These are phyloP conservation scores for Anabas testudineus DNA, from an alignment of 2,797 vertebrate genomes.

Conservation along the genomic window DNA sequence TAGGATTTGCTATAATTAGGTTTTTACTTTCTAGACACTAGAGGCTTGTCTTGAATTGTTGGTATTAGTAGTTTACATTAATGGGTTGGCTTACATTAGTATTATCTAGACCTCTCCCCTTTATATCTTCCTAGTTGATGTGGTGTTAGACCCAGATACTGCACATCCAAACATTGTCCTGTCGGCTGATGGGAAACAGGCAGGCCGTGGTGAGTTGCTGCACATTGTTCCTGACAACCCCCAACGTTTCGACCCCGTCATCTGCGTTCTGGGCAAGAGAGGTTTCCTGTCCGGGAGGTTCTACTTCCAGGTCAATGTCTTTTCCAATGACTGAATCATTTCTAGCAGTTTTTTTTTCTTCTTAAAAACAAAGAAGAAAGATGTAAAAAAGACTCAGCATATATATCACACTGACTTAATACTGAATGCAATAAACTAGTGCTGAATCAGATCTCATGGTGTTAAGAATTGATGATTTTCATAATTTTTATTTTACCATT, in stretches of 20 bases:
- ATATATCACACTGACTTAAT: too few relatives aligned
- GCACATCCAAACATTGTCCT: slow-evolving; percentile 85
- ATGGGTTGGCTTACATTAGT: neutral
- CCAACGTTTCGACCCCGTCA: slow-evolving; percentile 82
- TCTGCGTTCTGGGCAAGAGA: slow-evolving; percentile 82
- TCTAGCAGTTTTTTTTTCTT: too few relatives aligned
- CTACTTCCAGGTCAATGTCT: slow-evolving; percentile 80
- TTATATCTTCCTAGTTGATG: slow-evolving; percentile 63
- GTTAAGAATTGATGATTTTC: neutral
- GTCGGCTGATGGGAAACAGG: slow-evolving; percentile 79
- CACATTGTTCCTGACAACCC: slow-evolving; percentile 76
- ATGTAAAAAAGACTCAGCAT: too few relatives aligned
- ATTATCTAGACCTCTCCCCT: neutral
- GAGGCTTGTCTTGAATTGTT: too few relatives aligned
- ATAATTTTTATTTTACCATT: neutral
- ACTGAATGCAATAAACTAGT: neutral
- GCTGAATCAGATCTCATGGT: neutral
- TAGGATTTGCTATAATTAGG: too few relatives aligned
- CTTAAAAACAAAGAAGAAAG: too few relatives aligned
- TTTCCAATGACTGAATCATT: too few relatives aligned
- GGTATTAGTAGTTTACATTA: too few relatives aligned
- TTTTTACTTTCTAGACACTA: too few relatives aligned
- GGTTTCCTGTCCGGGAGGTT: slow-evolving; percentile 81
- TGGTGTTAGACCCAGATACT: slow-evolving; percentile 84
- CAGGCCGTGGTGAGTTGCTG: slow-evolving; percentile 70